These are phyloP conservation scores for Lagodon rhomboides DNA, from an alignment of 2,797 vertebrate species.

Conservation along the genomic window DNA sequence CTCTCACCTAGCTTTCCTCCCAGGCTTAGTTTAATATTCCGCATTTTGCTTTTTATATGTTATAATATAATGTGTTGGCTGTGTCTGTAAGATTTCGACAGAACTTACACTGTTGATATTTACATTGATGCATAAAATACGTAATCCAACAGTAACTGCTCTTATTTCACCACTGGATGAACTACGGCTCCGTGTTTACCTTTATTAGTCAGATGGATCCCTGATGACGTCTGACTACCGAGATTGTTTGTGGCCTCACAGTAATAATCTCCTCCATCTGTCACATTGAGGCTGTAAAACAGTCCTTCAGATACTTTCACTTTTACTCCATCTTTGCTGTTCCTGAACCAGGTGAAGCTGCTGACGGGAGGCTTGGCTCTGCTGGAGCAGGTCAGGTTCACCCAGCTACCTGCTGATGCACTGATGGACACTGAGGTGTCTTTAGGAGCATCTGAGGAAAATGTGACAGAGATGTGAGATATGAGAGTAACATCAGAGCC, in stretches of 20 bases:
- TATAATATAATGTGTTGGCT: too few species aligned
- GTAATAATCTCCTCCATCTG: conserved; percentile 53
- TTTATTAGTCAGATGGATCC: conserved; percentile 9
- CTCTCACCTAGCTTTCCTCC: background rate
- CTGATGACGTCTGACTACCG: conserved; percentile 31
- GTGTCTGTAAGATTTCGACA: too few species aligned
- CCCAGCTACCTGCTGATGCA: conserved; percentile 57
- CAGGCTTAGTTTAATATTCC: background rate
- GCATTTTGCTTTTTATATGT: too few species aligned
- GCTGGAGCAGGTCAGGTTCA: conserved; percentile 76
- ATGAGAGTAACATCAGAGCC: conserved; percentile 2
- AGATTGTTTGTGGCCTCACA: conserved; percentile 63
- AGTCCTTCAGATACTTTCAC: conserved; percentile 23
- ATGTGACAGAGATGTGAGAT: conserved; percentile 1
- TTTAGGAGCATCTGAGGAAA: conserved; percentile 68
- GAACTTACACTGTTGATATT: background rate
- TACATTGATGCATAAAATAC: background rate
- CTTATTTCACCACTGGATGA: background rate
- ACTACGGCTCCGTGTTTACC: conserved; percentile 37
- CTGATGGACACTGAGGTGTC: conserved; percentile 10
- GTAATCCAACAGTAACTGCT: background rate
- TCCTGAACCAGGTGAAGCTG: conserved; percentile 70
- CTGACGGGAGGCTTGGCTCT: conserved; percentile 70
- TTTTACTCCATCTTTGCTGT: background rate
- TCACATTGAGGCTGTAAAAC: conserved; percentile 45